A percentile compares a stretch with the other conserved stretches of the same genome.
Conservation (phyloP, 2,113 vertebrate species). For the Phyllostomus hastatus region DNA sequence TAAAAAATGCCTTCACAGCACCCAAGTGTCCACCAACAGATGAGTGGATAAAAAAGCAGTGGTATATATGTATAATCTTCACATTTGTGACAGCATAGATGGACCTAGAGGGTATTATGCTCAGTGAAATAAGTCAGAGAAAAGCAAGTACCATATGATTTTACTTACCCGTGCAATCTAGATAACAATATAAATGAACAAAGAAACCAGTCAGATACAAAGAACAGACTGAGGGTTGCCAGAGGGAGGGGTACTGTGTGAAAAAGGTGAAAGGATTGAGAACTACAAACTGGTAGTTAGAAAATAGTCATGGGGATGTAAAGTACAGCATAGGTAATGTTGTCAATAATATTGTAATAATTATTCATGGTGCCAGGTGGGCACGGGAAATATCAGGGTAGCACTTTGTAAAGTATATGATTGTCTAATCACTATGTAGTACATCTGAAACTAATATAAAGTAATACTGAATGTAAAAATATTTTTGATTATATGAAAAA, state of each 20-base stretch:
- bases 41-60: not conserved
- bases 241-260: not conserved
- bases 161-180: not conserved
- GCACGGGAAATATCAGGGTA: not conserved
- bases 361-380: not conserved
- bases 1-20: not conserved
- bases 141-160: not conserved
- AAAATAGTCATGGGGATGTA: not conserved
- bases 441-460: not conserved
- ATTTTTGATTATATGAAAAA: not conserved
- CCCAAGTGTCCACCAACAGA: not conserved
- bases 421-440: not conserved
- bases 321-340: not conserved
- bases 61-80: not conserved
- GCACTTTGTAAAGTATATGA: not conserved
- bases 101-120: not conserved
- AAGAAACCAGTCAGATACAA: not conserved
- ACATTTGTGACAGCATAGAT: not conserved
- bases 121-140: not conserved
- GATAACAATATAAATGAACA: not conserved
- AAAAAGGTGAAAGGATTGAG: not conserved
- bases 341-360: not conserved
- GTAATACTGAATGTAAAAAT: not conserved
- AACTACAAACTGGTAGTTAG: not conserved
- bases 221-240: not conserved